A percentile compares a stretch with the other conserved stretches of the same genome.
phyloP scores from a whole-genome alignment of 1,140 invertebrate species.

The Phocides pigmalion region DNA sequence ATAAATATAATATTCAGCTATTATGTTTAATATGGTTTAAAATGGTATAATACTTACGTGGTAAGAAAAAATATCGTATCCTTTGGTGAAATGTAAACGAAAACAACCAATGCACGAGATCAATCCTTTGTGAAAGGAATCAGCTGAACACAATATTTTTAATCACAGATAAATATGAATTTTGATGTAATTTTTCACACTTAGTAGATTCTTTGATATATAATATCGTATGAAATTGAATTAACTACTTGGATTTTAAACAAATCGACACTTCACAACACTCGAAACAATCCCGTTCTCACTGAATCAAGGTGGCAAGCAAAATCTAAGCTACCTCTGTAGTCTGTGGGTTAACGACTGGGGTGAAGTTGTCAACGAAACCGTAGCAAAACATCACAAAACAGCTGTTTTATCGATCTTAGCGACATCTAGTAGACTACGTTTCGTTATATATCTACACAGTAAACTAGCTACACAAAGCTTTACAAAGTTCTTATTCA shows the following conservation, averaged over 20 bases:
- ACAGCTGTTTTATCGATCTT: slow-evolving; percentile 55
- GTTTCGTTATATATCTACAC: slow-evolving; percentile 13
- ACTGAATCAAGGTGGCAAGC: slow-evolving; percentile 37
- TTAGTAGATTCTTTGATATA: not conserved
- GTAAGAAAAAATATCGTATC: slow-evolving; percentile 23
- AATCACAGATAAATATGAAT: slow-evolving; percentile 27
- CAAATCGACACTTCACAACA: slow-evolving; percentile 58
- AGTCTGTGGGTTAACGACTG: slow-evolving; percentile 44
- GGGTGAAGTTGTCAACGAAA: slow-evolving; percentile 58
- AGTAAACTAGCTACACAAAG: too few species aligned
- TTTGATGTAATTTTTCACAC: slow-evolving; percentile 5
- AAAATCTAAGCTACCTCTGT: slow-evolving; percentile 38
- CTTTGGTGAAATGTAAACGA: slow-evolving; percentile 40
- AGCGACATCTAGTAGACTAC: slow-evolving; percentile 43
- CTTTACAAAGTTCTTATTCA: not conserved
- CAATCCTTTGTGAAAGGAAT: slow-evolving; percentile 65
- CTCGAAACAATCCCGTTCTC: slow-evolving; percentile 51
- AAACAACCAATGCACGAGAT: slow-evolving; percentile 49
- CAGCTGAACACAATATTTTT: slow-evolving; percentile 46
- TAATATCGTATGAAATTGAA: slow-evolving; percentile 32
- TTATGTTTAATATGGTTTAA: not conserved
- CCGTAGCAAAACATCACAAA: slow-evolving; percentile 54
- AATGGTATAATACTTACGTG: slow-evolving; percentile 48
- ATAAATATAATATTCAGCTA: not conserved
- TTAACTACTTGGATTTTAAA: slow-evolving; percentile 49